Base-by-base conservation (phyloP, 2,797 vertebrate genomes). In the Sebastes umbrosus region DNA sequence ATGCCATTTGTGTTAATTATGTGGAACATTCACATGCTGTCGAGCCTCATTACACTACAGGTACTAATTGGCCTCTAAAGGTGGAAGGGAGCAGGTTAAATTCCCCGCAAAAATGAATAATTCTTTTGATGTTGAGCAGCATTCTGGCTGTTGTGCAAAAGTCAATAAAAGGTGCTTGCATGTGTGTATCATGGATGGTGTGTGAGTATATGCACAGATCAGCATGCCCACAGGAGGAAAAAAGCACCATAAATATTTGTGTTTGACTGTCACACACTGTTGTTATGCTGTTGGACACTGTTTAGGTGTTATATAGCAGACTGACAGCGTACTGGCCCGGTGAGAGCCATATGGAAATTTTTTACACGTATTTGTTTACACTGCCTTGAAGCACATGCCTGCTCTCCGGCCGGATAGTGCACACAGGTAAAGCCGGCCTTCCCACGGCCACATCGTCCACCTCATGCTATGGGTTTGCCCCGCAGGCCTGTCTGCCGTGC, bases 1-100 rank as follows among this genome's bases (percentile, higher is more conserved):
- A 94, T 90, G 88, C 87, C 87, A 93, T 94, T 92, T 91, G 93
- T 93, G 93, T 93, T 96, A 94, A 94, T 96, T 94, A 94, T 93
- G 95, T 92, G 92, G 79, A 88, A 90, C 93, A 91, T 93, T 95
- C 88, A 52, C 92, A 91, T 90, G 90, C 93, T 84, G 91, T 95
- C 92, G 92, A 89, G 93, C 89, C 93, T 91, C 87, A 93, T 96
- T 96, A 95, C 90, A 87, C 87, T 81, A 0, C 91, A 83, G 92
- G 94, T 93, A 90, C 88, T 96, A 95, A 95, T 94, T 95, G 94
- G 94, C 74, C 88, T 92, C 88, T 87, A 87, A 84, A 87, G 69
- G 67, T 75, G 87, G 71, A 91, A 76, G 31, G 80, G 89, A 85
- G 90, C 80, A 89, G 93, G 93, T 94, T 95, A 94, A 91, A 94